Percentiles rank a stretch among this genome's conserved stretches.
These are phyloP conservation scores for Dendropsophus ebraccatus DNA, from an alignment of 2,113 vertebrate species.

Conservation along the genomic window DNA sequence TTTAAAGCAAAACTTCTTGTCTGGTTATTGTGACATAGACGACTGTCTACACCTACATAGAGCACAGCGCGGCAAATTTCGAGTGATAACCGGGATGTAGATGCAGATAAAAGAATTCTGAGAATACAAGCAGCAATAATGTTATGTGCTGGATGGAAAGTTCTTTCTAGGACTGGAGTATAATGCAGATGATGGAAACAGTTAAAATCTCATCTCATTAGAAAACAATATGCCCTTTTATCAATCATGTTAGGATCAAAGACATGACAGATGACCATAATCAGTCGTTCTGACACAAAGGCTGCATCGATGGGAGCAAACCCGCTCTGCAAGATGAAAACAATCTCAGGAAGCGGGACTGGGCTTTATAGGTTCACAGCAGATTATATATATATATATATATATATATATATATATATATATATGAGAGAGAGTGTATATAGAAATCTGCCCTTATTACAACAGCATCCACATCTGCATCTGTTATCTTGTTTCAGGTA, in stretches of 20 bases:
- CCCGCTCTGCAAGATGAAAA: not conserved
- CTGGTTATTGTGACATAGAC: too few relatives aligned
- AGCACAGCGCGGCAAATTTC: too few relatives aligned
- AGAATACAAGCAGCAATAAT: not conserved
- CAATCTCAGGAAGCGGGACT: not conserved
- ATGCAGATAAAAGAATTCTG: not conserved
- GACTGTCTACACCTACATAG: too few relatives aligned
- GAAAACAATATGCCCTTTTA: conserved; percentile 2
- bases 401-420: too few relatives aligned
- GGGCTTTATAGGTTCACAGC: not conserved
- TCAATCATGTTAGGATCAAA: not conserved
- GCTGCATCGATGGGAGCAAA: not conserved
- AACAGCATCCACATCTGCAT: too few relatives aligned
- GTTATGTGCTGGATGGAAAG: not conserved
- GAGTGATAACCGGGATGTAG: too few relatives aligned
- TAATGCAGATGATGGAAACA: not conserved
- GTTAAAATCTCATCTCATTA: not conserved
- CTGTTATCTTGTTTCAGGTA: too few relatives aligned
- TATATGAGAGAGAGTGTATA: too few relatives aligned
- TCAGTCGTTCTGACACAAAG: not conserved
- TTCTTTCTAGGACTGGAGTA: not conserved
- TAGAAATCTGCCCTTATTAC: too few relatives aligned
- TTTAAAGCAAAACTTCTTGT: too few relatives aligned
- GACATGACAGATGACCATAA: conserved; percentile 14
- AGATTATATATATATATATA: too few relatives aligned